Evolutionary conservation across 2,797 vertebrate genomes (phyloP), one percentile per base, ranked within the genome.

Genomic region (Darevskia mixta): DNA sequence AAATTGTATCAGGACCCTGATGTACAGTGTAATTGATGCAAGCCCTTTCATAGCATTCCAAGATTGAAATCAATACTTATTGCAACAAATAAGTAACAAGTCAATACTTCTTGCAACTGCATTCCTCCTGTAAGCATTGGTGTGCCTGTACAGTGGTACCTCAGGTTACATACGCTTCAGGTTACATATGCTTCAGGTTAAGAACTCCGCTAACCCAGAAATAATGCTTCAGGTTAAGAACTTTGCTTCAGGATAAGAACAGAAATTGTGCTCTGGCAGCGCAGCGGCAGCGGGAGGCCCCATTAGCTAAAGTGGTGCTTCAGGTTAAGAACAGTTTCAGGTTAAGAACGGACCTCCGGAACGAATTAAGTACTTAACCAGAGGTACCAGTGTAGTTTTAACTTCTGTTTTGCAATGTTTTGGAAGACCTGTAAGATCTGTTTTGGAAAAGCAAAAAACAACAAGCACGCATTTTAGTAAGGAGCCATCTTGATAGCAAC

Each of bases 11-110:
- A 95, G 93, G 94, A 93, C 96, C 96, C 92, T 95, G 94, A 96
- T 97, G 94, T 96, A 95, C 95, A 95, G 90, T 95, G 95, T 97
- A 97, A 97, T 96, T 96, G 97, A 96, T 97, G 96, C 95, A 96
- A 96, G 94, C 92, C 94, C 93, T 96, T 96, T 96, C 95, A 93
- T 95, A 96, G 92, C 88, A 95, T 96, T 95, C 92, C 90, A 94
- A 97, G 95, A 97, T 96, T 96, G 95, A 96, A 97, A 97, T 97
- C 96, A 96, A 96, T 97, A 97, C 96, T 96, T 97, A 96, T 96
- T 94, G 94, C 95, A 95, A 96, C 96, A 96, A 93, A 97, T 96
- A 94, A 55, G 49, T 96, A 96, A 96, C 97, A 96, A 55, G 49
- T 55, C 49, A 55, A 55, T 55, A 55, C 49, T 55, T 55, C 49